phyloP scores from a whole-genome alignment of 1,140 invertebrate species.

The Globodera rostochiensis region DNA sequence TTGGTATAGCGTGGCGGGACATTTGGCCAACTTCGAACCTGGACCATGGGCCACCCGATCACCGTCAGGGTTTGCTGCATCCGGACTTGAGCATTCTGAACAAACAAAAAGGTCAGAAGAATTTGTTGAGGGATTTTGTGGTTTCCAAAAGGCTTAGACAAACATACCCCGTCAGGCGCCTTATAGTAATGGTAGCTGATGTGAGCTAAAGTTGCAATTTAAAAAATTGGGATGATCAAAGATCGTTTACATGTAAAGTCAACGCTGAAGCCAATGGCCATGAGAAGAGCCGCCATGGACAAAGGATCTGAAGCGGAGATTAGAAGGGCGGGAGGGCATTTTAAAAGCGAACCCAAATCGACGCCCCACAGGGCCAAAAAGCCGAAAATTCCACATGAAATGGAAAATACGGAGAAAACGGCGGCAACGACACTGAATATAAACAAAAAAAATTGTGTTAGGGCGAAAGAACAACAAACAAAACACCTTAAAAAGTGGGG shows the following conservation, averaged over 20 bases:
- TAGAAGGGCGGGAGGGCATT: constrained; percentile 60
- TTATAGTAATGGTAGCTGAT: constrained; percentile 70
- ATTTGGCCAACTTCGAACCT: constrained; percentile 25
- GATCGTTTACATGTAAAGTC: constrained; percentile 62
- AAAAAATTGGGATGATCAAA: neutral
- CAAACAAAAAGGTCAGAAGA: neutral
- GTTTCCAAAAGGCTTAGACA: neutral
- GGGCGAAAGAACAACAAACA: neutral
- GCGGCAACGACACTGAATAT: constrained; percentile 60
- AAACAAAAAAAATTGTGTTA: constrained; percentile 7
- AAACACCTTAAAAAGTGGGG: constrained; percentile 65
- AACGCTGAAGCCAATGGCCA: constrained; percentile 68
- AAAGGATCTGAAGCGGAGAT: constrained; percentile 5
- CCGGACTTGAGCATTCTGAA: constrained; percentile 52
- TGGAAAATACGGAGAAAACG: constrained; percentile 65
- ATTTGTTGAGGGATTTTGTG: neutral
- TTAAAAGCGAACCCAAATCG: constrained; percentile 66
- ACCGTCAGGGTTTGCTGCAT: constrained; percentile 54
- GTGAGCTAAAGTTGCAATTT: constrained; percentile 53
- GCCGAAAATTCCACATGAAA: constrained; percentile 66
- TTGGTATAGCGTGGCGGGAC: constrained; percentile 16
- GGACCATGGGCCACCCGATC: constrained; percentile 63
- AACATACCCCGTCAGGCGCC: constrained; percentile 66
- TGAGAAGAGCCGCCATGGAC: constrained; percentile 56
- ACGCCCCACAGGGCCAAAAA: constrained; percentile 66